Conservation (phyloP, 2,797 vertebrate species). For the Enteromius unitaeniatus region DNA sequence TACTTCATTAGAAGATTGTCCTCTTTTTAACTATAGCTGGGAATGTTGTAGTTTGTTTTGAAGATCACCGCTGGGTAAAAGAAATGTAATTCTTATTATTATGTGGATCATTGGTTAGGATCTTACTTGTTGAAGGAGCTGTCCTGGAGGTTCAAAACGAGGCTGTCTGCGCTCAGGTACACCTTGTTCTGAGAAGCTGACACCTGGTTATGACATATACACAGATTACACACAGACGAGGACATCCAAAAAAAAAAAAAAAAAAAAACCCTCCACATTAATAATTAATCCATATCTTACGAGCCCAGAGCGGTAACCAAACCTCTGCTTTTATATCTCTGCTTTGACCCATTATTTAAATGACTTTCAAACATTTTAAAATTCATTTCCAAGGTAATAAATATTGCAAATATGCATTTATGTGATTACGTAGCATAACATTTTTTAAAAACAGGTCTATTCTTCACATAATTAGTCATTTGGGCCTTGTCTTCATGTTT, state of each 20-base stretch:
- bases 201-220: slow-evolving; percentile 74
- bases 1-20: neutral
- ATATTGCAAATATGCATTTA: neutral
- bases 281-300: neutral
- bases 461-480: neutral
- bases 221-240: neutral
- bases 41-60: neutral
- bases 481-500: neutral
- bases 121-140: slow-evolving; percentile 83
- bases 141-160: slow-evolving; percentile 92
- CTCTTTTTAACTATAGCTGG: neutral
- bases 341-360: too few species aligned
- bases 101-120: neutral
- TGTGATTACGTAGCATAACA: neutral
- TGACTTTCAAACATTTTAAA: neutral
- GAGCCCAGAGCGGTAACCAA: too few species aligned
- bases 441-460: neutral
- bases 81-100: neutral
- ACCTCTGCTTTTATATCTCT: too few species aligned
- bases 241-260: neutral
- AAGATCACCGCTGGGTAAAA: neutral
- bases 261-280: neutral
- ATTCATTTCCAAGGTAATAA: neutral
- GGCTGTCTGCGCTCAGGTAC: slow-evolving; percentile 91
- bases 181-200: slow-evolving; percentile 90